Base-by-base conservation (phyloP, 2,888 invertebrate genomes). In the Agrotis segetum region DNA sequence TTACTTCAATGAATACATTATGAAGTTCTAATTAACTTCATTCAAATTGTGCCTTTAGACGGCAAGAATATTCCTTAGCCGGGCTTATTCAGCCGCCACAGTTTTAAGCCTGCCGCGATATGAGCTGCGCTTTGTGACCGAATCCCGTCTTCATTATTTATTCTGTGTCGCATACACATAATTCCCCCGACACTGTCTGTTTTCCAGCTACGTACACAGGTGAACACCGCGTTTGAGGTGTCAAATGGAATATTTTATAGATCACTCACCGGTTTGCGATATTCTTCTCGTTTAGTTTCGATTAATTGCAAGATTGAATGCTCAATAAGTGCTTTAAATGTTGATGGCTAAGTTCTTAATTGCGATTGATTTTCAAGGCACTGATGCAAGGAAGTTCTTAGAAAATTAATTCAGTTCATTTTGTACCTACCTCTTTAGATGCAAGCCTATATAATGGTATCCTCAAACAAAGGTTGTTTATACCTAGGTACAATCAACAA, bases 71-170 rank as follows among this genome's bases (percentile, higher is more conserved):
- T 73, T 72, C 68, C 64, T 84, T 74, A 82, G 61, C 84, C 78
- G 69, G 79, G 88, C 86, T 89, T 90, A 89, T 86, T 82, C 80
- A 79, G 77, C 82, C 83, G 85, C 71, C 82, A 61, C 87, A 87
- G 89, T 89, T 90, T 88, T 87, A 88, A 89, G 87, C 88, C 83
- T 80, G 83, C 74, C 67, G 81, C 78, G 85, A 86, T 88, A 87
- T 88, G 89, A 88, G 84, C 82, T 64, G 50, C 81, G 84, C 87
- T 89, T 89, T 87, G 85, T 85, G 86, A 86, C 82, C 75, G 79
- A 86, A 86, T 85, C 85, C 77, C 85, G 82, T 85, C 86, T 88
- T 89, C 88, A 90, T 89, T 90, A 91, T 87, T 87, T 89, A 89
- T 88, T 88, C 88, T 78, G 75, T 86, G 87, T 85, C 87, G 85